These are phyloP conservation scores for Diaperis boleti DNA, from an alignment of 2,888 invertebrate species.

Conservation along the genomic window DNA sequence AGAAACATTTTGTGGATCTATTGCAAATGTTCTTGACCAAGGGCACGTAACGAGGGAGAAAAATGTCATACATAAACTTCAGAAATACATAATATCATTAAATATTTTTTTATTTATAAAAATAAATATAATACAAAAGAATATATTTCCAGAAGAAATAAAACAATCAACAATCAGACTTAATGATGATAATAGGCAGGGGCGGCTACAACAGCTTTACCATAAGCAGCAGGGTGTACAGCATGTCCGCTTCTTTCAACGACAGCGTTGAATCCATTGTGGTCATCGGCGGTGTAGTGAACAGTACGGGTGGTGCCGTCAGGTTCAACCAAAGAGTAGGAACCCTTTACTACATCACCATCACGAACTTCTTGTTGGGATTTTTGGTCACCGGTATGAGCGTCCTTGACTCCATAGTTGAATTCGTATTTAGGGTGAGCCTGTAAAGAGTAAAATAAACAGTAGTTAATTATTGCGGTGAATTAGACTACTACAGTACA, in stretches of 20 bases:
- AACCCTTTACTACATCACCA: slow-evolving; percentile 75
- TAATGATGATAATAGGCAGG: slow-evolving; percentile 16
- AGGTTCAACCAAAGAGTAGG: slow-evolving; percentile 66
- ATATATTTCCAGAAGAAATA: too few species aligned
- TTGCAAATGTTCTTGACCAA: too few species aligned
- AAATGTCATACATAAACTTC: too few species aligned
- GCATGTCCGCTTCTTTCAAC: slow-evolving; percentile 76
- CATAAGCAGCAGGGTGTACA: slow-evolving; percentile 63
- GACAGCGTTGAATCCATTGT: slow-evolving; percentile 78
- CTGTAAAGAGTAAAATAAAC: too few species aligned
- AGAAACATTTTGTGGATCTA: too few species aligned
- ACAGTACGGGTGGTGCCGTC: slow-evolving; percentile 69
- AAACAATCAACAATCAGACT: too few species aligned
- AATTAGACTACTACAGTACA: too few species aligned
- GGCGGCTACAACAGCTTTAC: slow-evolving; percentile 1
- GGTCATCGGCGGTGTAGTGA: slow-evolving; percentile 77
- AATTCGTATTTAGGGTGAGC: slow-evolving; percentile 75
- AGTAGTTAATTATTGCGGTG: too few species aligned
- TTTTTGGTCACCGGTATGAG: slow-evolving; percentile 71
- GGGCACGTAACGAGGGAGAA: too few species aligned
- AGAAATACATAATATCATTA: too few species aligned
- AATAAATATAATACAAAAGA: too few species aligned
- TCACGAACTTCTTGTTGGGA: slow-evolving; percentile 67
- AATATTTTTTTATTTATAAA: too few species aligned
- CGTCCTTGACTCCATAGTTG: slow-evolving; percentile 75